These are phyloP conservation scores for Thymelicus acteon DNA, from an alignment of 2,888 invertebrate species.

Conservation along the genomic window DNA sequence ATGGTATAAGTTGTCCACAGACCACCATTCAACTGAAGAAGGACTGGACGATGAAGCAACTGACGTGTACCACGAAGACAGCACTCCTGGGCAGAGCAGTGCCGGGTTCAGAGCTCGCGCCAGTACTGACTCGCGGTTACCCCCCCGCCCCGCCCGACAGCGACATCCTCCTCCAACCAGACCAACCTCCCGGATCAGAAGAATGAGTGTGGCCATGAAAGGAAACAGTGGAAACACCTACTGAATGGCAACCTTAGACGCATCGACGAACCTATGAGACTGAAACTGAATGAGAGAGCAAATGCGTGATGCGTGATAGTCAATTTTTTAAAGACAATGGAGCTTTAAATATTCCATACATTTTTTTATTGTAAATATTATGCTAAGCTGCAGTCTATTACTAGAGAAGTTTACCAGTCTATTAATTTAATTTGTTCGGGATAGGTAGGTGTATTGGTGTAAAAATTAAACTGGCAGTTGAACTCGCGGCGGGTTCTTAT, in stretches of 20 bases:
- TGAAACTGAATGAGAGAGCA: not conserved
- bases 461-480: too few relatives aligned
- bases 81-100: slow-evolving; percentile 65
- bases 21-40: slow-evolving; percentile 86
- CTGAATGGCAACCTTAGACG: slow-evolving; percentile 43
- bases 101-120: slow-evolving; percentile 88
- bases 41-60: slow-evolving; percentile 86
- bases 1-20: slow-evolving; percentile 55
- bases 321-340: not conserved
- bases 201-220: slow-evolving; percentile 92
- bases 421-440: too few relatives aligned
- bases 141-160: slow-evolving; percentile 86
- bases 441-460: too few relatives aligned
- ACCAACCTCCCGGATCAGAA: slow-evolving; percentile 83
- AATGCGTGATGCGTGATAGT: not conserved
- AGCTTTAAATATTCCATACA: too few relatives aligned
- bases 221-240: slow-evolving; percentile 85
- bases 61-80: slow-evolving; percentile 65
- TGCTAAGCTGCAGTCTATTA: too few relatives aligned
- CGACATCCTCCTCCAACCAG: slow-evolving; percentile 73
- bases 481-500: too few relatives aligned
- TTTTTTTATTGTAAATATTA: too few relatives aligned
- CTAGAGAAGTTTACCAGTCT: too few relatives aligned
- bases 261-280: slow-evolving; percentile 4
- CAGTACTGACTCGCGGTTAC: slow-evolving; percentile 87